Base-by-base conservation (phyloP, 2,888 invertebrate species). In the Synanthedon vespiformis region DNA sequence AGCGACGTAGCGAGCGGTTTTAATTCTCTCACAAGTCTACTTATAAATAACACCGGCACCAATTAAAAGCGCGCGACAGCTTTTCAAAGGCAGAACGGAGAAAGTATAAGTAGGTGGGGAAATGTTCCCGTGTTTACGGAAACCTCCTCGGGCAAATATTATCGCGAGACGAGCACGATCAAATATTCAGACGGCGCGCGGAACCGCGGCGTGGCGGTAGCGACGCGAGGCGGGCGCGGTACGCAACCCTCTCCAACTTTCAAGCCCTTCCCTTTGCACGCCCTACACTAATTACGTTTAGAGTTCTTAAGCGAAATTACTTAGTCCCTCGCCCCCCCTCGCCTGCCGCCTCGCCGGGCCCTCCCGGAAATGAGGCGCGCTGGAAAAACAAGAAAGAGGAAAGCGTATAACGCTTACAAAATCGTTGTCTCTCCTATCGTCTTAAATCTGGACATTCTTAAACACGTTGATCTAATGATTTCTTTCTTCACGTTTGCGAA, bases 201-300 rank as follows among this genome's bases (percentile, higher is more conserved):
- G 69, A 58, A 58, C 74, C 68, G 55, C 68, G 55, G 65, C 70
- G 74, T 67, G 75, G 77, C 79, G 76, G 75, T 74, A 73, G 77
- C 82, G 90, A 90, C 89, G 90, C 90, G 2, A 34, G 34, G 34
- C 34, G 65, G 71, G 74, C 67, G 75, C 77, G 80, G 76, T 75
- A 74, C 73, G 77, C 82, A 90, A 90, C 90, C 90, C 90, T 89
- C 89, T 89, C 89, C 79, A 84, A 86, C 73, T 88, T 87, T 88
- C 88, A 88, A 88, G 88, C 88, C 88, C 88, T 88, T 88, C 88
- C 88, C 88, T 87, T 85, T 84, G 88, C 88, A 86, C 88, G 88
- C 89, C 89, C 88, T 85, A 85, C 89, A 89, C 90, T 90, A 90
- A 90, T 90, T 90, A 90, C 89, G 89, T 90, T 90, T 89, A 90